Conservation (phyloP, 2,113 vertebrate genomes). For the Platysteira castanea region DNA sequence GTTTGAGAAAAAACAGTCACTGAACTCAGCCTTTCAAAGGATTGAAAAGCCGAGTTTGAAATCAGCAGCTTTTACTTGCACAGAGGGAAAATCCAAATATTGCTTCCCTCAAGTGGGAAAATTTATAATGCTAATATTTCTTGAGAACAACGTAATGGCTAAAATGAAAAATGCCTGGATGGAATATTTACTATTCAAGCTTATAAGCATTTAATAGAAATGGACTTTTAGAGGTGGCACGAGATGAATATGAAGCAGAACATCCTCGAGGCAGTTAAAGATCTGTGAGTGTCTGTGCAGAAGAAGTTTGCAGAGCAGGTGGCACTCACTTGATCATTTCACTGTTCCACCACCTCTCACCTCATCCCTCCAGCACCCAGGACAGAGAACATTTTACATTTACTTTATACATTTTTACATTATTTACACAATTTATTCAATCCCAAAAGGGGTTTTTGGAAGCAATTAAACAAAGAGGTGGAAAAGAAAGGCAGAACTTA, state of each 20-base stretch:
- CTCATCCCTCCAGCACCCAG: neutral
- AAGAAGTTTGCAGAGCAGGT: neutral
- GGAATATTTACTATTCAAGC: neutral
- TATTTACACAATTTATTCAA: fast-evolving
- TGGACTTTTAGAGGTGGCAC: neutral
- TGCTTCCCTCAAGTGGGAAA: neutral
- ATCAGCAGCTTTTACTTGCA: neutral
- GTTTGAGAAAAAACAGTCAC: neutral
- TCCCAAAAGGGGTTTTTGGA: neutral
- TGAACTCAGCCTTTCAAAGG: neutral
- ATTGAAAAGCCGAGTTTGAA: neutral
- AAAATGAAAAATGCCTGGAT: neutral
- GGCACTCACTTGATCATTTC: neutral
- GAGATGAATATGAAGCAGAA: neutral
- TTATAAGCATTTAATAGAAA: neutral
- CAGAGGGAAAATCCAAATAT: neutral
- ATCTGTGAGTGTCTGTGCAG: neutral
- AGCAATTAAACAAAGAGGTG: neutral
- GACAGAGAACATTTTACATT: neutral
- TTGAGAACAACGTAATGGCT: neutral
- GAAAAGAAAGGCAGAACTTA: constrained; percentile 66
- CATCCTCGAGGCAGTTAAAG: neutral
- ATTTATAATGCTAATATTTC: neutral
- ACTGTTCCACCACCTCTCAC: neutral
- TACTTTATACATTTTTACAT: neutral